Evolutionary conservation across 2,888 invertebrate genomes (phyloP), one percentile per base, ranked within the genome.

Genomic region (Hybos culiciformis): DNA sequence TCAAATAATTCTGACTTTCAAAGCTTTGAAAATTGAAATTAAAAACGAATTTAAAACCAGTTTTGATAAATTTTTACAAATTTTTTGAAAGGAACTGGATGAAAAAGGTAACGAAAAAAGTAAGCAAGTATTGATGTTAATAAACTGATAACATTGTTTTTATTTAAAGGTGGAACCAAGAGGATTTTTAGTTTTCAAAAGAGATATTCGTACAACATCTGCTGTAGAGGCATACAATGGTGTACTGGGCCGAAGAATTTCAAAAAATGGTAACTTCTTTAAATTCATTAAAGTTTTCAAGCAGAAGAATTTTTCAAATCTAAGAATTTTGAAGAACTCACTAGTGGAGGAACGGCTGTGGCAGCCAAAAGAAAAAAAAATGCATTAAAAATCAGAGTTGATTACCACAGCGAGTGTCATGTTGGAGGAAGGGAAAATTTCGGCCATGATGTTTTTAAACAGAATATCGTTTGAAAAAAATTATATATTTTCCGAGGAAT

Each of bases 1-100:
- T 7, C 23, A 23, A 23, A 9, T 23, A 23, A 23, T 9, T 7
- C 6, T 9, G 9, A 9, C 9, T 23, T 23, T 7, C 23, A 9
- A 23, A 33, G 17, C 12, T 31, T 4, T 11, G 20, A 21, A 26
- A 21, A 21, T 12, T 12, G n/a, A 39, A 15, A 21, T 19, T n/a
- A 37, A 14, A 21, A 12, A 21, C 12, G n/a, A 18, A 12, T 18
- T 11, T 20, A 6, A 37, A 18, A 12, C 12, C 8, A 7, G 37
- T 12, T 20, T 29, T 34, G n/a, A 41, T 41, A 43, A 37, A 37
- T 42, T 51, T 26, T 29, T 11, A 17, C 29, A 18, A 11, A 11
- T 33, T 11, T 3, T 33, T 14, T 14, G 33, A 14, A 17, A 14
- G 17, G 7, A 7, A 33, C 9, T 33, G 14, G 33, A 14, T 32